Conservation (phyloP, 2,113 vertebrate species). For the Lamprologus lemairii region DNA sequence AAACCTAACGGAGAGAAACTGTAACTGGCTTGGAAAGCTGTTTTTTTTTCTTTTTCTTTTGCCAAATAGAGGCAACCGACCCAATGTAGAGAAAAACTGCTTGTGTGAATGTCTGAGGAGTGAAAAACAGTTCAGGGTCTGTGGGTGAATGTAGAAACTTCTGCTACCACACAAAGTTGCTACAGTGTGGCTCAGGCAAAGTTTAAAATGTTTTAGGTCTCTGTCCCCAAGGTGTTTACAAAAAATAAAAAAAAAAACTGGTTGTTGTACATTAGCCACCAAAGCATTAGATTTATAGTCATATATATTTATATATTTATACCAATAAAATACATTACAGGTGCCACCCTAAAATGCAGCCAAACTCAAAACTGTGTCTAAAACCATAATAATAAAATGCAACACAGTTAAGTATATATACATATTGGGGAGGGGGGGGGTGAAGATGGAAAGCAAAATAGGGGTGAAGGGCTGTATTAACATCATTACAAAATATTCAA, state of each 20-base stretch:
- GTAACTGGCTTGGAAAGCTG: background rate
- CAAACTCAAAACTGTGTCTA: constrained; percentile 84
- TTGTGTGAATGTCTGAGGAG: background rate
- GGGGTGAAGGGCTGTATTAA: constrained; percentile 76
- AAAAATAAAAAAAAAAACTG: background rate
- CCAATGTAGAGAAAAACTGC: background rate
- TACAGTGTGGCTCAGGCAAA: constrained; percentile 28
- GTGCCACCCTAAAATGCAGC: constrained; percentile 88
- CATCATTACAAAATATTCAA: constrained; percentile 99
- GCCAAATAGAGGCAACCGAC: background rate
- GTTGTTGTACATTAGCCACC: constrained; percentile 44
- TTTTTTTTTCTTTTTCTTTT: background rate
- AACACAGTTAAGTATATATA: constrained; percentile 81
- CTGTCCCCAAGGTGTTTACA: constrained; percentile 15
- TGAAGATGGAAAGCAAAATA: constrained; percentile 27
- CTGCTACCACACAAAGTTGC: constrained; percentile 23
- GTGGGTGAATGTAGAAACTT: background rate
- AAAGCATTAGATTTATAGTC: constrained; percentile 51
- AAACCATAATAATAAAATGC: constrained; percentile 71
- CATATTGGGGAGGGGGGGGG: constrained; percentile 54
- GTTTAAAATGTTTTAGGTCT: constrained; percentile 28
- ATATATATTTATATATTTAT: constrained; percentile 56
- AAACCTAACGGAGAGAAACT: background rate
- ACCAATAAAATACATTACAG: constrained; percentile 85
- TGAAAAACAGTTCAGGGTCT: background rate